Percentiles rank a stretch among this genome's conserved stretches.
Evolutionary conservation across 1,140 invertebrate species (phyloP).

Genomic region (Rhopalosiphum maidis): DNA sequence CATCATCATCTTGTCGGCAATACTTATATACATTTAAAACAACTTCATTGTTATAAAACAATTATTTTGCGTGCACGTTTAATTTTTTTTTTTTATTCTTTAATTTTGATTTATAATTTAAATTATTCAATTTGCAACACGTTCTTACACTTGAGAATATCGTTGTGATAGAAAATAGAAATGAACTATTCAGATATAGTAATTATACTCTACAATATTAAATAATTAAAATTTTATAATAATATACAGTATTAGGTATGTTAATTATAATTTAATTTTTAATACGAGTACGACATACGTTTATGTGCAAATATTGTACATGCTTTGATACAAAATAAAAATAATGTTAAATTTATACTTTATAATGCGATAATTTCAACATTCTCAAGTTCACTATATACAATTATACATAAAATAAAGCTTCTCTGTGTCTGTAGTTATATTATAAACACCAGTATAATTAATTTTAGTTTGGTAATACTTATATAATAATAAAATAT

Average conservation of each 20-base stretch:
- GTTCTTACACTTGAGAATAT: background rate
- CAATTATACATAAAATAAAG: no score
- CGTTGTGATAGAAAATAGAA: background rate
- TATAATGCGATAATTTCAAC: no score
- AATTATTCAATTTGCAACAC: background rate
- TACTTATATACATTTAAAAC: background rate
- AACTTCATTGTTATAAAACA: background rate
- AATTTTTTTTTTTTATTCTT: background rate
- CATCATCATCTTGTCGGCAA: background rate
- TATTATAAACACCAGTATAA: no score
- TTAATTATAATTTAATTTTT: no score
- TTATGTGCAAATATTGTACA: no score
- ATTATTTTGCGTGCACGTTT: background rate
- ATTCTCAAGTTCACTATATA: no score
- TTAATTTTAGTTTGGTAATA: no score
- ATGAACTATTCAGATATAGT: slow-evolving; percentile 18
- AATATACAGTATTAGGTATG: background rate
- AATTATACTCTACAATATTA: slow-evolving; percentile 1
- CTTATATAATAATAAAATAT: no score
- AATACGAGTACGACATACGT: no score
- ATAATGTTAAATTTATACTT: no score
- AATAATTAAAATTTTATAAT: background rate
- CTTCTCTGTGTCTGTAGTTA: no score
- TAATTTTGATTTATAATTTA: background rate
- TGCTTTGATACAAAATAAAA: no score